Base-by-base conservation (phyloP, 1,140 invertebrate genomes). In the Microplitis demolitor region DNA sequence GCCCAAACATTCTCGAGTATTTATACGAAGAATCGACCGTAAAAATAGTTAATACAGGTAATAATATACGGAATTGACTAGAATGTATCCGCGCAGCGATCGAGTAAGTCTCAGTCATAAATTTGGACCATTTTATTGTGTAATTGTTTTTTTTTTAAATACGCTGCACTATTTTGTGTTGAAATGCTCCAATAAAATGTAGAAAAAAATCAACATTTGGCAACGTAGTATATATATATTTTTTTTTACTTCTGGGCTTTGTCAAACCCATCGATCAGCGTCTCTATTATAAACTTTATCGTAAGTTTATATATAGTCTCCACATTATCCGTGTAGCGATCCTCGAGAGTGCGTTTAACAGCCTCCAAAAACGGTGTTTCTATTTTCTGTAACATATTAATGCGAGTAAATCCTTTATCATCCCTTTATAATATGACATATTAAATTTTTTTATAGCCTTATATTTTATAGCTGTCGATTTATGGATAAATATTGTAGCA, bases 301-400 rank as follows among this genome's bases (percentile, higher is more conserved):
- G 95, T 95, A 75, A 95, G 91, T 87, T 95, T 94, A 88, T 97
- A 97, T 77, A 97, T 96, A 74, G 90, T 92, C 81, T 96, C 95
- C 73, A 97, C 95, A 86, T 97, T 97, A 63, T 95, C 94, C 9
- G 95, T 96, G 86, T 95, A 97, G 35, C 95, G 90, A 78, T 97
- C 95, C 1, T 94, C 94, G 16, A 97, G 87, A 0, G 95, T 96
- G 58, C 91, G 90, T 78, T 94, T 91, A 33, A 97, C 95, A 0
- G 96, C 94, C 75, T 93, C 91, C 78, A 97, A 87, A 87, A 97
- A 97, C 5, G 96, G 95, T 72, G 91, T 90, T 83, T 96, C 94
- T 72, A 97, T 96, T 92, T 93, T 94, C 96, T 97, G 91, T 4
- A 92, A 92, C 69, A 83, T 84, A 79, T 84, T 87, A 85, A 78